phyloP scores from a whole-genome alignment of 2,113 vertebrate genomes.

The Bubalus kerabau region DNA sequence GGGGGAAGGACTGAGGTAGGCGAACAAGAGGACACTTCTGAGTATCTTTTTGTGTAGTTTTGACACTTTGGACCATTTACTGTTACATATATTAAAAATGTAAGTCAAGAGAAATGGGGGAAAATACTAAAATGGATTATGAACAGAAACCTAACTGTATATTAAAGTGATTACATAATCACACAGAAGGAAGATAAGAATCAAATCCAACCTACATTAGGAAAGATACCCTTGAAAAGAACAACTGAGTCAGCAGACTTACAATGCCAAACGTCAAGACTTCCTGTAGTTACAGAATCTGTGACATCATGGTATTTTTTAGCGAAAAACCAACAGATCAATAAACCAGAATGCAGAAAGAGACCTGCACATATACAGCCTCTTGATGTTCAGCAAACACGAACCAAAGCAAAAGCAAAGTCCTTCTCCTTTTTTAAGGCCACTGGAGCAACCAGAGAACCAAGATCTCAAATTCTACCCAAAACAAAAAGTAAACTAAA shows the following conservation, averaged over 20 bases:
- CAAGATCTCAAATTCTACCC: background rate
- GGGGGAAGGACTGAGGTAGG: background rate
- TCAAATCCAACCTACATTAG: background rate
- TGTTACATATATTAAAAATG: background rate
- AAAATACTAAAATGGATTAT: background rate
- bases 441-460: background rate
- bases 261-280: background rate
- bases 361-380: background rate
- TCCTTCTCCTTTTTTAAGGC: background rate
- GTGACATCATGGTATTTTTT: background rate
- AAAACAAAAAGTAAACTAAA: background rate
- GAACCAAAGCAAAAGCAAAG: background rate
- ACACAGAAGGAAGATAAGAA: background rate
- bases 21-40: background rate
- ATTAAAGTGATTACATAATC: background rate
- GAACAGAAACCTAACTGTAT: background rate
- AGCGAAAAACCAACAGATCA: background rate
- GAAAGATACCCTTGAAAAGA: background rate
- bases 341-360: background rate
- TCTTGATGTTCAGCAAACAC: background rate
- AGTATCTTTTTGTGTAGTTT: background rate
- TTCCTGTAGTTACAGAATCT: background rate
- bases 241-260: background rate
- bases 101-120: background rate
- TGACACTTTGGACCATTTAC: background rate